Base-by-base conservation (phyloP, 2,888 invertebrate species). In the Celastrina argiolus region DNA sequence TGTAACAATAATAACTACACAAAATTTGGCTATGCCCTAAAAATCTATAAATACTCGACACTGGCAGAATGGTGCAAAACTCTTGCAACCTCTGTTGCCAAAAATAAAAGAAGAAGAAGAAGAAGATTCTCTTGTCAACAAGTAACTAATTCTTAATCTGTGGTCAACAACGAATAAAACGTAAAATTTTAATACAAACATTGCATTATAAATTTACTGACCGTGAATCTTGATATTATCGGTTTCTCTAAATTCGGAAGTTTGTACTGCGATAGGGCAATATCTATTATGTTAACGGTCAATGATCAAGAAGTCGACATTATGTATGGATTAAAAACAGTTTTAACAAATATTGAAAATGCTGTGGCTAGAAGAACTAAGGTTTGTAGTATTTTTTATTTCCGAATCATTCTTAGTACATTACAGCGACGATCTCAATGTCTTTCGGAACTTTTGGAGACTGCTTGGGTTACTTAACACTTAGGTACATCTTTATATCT, bases 321-420 rank as follows among this genome's bases (percentile, higher is more conserved):
- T 63, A 93, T 92, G 88, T 81, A 84, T 69, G 93, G 94, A 14
- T 78, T 95, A 51, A 92, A 92, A 81, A 84, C 81, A 45, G 93
- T 94, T 68, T 78, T 94, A 67, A 79, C 91, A 63, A 90, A 92
- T 79, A 93, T 95, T 56, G 93, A 94, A 75, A 84, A 86, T 39
- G 94, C 94, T 28, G 89, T 92, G 36, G 81, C 87, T 4, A 91
- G 86, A 71, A 87, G 94, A 69, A 87, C 89, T 69, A 90, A 92
- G 81, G 95, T 95, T 84, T 2, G 51, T 10, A 10, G 7, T 10
- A 18, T 18, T 45, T 18, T 0, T 14, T 56, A 61, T 64, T 42
- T 68, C 68, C 36, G 5, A 10, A 36, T 8, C 8, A 10, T 1
- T 2, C 36, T 1, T 36, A n/a, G n/a, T n/a, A n/a, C n/a, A n/a